phyloP scores from a whole-genome alignment of 2,888 invertebrate species.

The Philaethria dido region DNA sequence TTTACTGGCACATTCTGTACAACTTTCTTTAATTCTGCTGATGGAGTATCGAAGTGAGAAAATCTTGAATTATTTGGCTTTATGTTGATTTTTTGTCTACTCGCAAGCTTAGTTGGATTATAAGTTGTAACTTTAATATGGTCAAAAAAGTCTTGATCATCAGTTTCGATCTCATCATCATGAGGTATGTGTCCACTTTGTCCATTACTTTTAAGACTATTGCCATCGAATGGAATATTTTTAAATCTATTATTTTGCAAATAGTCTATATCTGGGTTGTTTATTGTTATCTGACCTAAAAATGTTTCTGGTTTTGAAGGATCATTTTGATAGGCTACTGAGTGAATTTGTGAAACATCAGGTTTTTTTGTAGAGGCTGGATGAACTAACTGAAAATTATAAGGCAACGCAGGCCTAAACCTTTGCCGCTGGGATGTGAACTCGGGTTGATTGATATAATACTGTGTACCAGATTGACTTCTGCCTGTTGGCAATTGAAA shows the following conservation, averaged over 20 bases:
- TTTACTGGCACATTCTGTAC: constrained; percentile 50
- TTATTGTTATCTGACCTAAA: constrained; percentile 85
- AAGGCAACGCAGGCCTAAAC: constrained; percentile 72
- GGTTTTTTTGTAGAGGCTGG: constrained; percentile 82
- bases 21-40: constrained; percentile 50
- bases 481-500: constrained; percentile 78
- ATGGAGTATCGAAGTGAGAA: constrained; percentile 56
- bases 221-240: constrained; percentile 77
- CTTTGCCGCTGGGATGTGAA: constrained; percentile 68
- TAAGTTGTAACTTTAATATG: constrained; percentile 77
- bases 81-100: constrained; percentile 68
- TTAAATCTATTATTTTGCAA: constrained; percentile 75
- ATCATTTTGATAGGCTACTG: constrained; percentile 82
- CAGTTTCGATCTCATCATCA: constrained; percentile 71
- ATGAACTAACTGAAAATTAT: constrained; percentile 74
- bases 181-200: constrained; percentile 71
- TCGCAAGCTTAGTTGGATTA: constrained; percentile 70
- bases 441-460: constrained; percentile 78
- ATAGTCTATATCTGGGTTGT: constrained; percentile 83
- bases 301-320: constrained; percentile 86
- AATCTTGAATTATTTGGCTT: constrained; percentile 64
- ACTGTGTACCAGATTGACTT: constrained; percentile 75
- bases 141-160: constrained; percentile 74
- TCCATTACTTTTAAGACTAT: constrained; percentile 75
- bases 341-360: constrained; percentile 82